Evolutionary conservation across 2,113 vertebrate genomes (phyloP).

Genomic region (Ammodytes marinus): DNA sequence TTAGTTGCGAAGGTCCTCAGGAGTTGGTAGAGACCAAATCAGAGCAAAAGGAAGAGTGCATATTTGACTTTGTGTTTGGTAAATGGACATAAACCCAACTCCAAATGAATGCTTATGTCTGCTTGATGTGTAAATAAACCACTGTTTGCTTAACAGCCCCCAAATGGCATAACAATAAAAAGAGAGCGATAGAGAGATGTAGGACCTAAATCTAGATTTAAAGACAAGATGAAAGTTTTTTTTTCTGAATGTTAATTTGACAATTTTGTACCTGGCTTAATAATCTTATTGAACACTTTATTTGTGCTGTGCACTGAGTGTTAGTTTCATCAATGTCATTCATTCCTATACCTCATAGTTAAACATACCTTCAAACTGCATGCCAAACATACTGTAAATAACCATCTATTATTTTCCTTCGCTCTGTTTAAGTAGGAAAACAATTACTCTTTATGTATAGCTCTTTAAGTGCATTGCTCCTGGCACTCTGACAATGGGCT

Average conservation of each 20-base stretch:
- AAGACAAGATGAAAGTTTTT: neutral
- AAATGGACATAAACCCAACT: neutral
- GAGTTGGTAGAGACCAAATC: neutral
- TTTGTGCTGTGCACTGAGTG: no score
- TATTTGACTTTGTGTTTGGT: neutral
- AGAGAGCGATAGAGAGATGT: no score
- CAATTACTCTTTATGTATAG: neutral
- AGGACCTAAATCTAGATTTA: no score
- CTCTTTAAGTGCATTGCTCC: neutral
- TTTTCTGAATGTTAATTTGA: neutral
- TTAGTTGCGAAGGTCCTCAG: neutral
- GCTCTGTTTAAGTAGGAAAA: neutral
- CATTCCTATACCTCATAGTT: neutral
- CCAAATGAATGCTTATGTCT: neutral
- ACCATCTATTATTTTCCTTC: slow-evolving; percentile 7
- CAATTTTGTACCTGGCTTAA: neutral
- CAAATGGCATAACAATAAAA: neutral
- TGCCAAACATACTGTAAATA: neutral
- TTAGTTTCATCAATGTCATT: neutral
- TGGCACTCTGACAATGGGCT: slow-evolving; percentile 9
- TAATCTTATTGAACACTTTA: no score
- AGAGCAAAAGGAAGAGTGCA: neutral
- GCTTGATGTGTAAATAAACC: neutral
- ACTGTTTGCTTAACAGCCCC: neutral
- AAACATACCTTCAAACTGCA: slow-evolving; percentile 1